Base-by-base conservation (phyloP, 2,888 invertebrate genomes). In the Dexiosoma caninum region DNA sequence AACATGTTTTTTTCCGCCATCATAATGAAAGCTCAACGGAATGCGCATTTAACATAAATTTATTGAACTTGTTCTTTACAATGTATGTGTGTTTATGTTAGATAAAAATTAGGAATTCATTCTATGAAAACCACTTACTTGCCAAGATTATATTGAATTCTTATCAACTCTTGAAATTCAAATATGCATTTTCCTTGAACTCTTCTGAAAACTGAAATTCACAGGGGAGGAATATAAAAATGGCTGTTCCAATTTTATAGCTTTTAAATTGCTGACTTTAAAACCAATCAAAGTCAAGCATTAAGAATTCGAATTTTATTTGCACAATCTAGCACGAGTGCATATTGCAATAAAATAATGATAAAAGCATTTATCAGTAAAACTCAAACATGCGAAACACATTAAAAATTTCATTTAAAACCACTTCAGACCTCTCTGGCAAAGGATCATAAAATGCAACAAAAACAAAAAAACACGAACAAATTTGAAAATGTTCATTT, bases 231-330 rank as follows among this genome's bases (percentile, higher is more conserved):
- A 8, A 19, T 42, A 55, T 42, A 55, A 42, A 40, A 60, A 10
- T 4, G 27, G 9, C 19, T 12, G 35, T 35, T 46, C 19, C 16
- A 12, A 42, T 44, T 14, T 2, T 19, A 30, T 27, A 7, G 44
- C 35, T 46, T 44, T 72, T n/a, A 37, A 66, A 74, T 14, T 74
- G 74, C 55, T 49, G 40, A 57, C 21, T 40, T 1, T 23, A 55
- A 55, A 60, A 55, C 46, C 74, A 55, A 74, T 74, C 35, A 74
- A 55, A 74, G 16, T 60, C 42, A 60, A 51, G 1, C 9, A 37
- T 30, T 55, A 42, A 72, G 40, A 27, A 4, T 40, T n/a, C 16
- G 7, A 4, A 37, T 37, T 55, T 37, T 64, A 74, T 64, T 37
- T 64, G 14, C 37, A 19, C 19, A 74, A 35, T 30, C 19, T 30